Conservation (phyloP, 1,140 invertebrate genomes). For the Drosophila carrolli region DNA sequence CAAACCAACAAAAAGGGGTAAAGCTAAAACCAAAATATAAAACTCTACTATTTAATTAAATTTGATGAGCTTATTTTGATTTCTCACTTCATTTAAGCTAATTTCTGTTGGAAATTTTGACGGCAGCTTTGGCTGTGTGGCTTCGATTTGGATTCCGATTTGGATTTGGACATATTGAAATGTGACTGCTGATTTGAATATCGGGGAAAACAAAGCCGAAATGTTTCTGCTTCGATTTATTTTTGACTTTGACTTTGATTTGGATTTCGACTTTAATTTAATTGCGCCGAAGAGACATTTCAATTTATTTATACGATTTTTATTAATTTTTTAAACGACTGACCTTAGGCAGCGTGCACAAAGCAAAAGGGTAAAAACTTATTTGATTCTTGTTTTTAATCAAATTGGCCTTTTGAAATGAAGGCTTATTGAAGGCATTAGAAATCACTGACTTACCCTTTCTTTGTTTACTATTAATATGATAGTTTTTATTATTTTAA, state of each 20-base stretch:
- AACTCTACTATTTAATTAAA: slow-evolving; percentile 75
- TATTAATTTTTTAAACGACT: slow-evolving; percentile 73
- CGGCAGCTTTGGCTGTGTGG: slow-evolving; percentile 18
- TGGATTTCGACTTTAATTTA: slow-evolving; percentile 38
- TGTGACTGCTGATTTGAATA: slow-evolving; percentile 39
- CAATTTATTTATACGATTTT: slow-evolving; percentile 68
- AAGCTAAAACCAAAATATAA: slow-evolving; percentile 14
- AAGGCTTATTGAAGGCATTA: background rate
- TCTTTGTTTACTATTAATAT: no score
- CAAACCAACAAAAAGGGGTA: slow-evolving; percentile 19
- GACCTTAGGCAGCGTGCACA: slow-evolving; percentile 36
- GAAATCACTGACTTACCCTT: no score
- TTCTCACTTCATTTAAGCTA: slow-evolving; percentile 81
- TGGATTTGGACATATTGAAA: slow-evolving; percentile 45
- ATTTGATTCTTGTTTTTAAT: background rate
- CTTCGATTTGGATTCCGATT: slow-evolving; percentile 37
- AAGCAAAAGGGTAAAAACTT: no score
- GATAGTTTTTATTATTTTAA: no score
- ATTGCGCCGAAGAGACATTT: slow-evolving; percentile 24
- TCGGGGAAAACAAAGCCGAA: slow-evolving; percentile 15
- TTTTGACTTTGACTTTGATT: slow-evolving; percentile 20
- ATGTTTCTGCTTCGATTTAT: slow-evolving; percentile 22
- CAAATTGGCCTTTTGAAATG: background rate
- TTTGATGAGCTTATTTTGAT: slow-evolving; percentile 79
- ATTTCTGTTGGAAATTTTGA: slow-evolving; percentile 63